Evolutionary conservation across 2,888 invertebrate species (phyloP), one percentile per base, ranked within the genome.

Genomic region (Lutraria lutraria): DNA sequence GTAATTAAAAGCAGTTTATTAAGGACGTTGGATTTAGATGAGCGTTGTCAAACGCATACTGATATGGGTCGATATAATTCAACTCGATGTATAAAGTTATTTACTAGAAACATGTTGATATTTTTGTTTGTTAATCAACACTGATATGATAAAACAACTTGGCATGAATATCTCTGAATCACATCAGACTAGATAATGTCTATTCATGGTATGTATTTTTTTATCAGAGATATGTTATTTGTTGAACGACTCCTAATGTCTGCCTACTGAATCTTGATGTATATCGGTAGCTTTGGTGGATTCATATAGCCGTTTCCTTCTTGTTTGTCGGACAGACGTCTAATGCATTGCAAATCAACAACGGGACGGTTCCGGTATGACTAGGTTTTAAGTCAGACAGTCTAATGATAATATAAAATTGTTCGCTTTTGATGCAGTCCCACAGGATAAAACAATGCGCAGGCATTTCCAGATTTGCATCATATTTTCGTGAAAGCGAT

Each of bases 221-320:
- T 43, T 68, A n/a, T 68, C 34, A 13, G 76, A 76, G 76, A 76
- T 31, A 31, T 6, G 76, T 76, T 76, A 76, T 76, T 76, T 76
- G 76, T 76, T 76, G 76, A 76, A 76, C 34, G 76, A 76, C 76
- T 76, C 34, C 29, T 34, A 34, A 76, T 76, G 34, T 31, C 76
- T 76, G 76, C 21, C n/a, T 25, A 8, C 12, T 25, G 63, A 68
- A 68, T 68, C 63, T 68, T 68, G 63, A 68, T 68, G 25, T 25
- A 68, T 68, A 68, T 68, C 63, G 63, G 25, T 68, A 68, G 63
- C 63, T 25, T 68, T 68, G 63, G 12, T 68, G n/a, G 63, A 68
- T 68, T 21, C 25, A n/a, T 68, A 25, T 68, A 68, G 21, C 63
- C 25, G 25, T 68, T 8, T 25, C 6, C 63, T 6, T 25, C 8